Percentiles rank a stretch among this genome's conserved stretches.
These are phyloP conservation scores for Ischnura elegans DNA, from an alignment of 2,888 invertebrate species.

Conservation along the genomic window DNA sequence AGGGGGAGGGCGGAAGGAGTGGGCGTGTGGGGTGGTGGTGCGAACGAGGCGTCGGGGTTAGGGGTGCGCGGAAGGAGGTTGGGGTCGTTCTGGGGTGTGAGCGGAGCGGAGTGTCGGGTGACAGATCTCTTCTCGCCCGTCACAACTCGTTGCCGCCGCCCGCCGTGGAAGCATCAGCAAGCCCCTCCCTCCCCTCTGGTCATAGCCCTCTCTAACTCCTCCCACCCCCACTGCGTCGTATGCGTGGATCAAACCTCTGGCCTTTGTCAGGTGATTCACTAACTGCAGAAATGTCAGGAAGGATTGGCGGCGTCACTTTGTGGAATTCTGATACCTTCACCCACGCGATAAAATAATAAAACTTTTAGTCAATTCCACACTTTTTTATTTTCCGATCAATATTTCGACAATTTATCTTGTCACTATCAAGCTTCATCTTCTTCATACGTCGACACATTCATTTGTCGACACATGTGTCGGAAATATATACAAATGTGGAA, in stretches of 20 bases:
- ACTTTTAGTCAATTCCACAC: too few relatives aligned
- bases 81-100: neutral
- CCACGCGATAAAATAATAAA: too few relatives aligned
- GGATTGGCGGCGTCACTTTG: too few relatives aligned
- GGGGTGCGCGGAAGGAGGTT: constrained; percentile 1
- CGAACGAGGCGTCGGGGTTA: neutral
- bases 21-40: neutral
- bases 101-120: constrained; percentile 15
- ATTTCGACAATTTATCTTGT: too few relatives aligned
- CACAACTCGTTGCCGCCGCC: constrained; percentile 30
- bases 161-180: neutral
- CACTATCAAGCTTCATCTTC: too few relatives aligned
- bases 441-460: too few relatives aligned
- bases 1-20: neutral
- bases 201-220: neutral
- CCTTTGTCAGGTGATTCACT: neutral
- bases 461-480: too few relatives aligned
- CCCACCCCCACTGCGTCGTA: neutral
- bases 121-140: constrained; percentile 35
- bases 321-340: too few relatives aligned
- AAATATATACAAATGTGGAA: too few relatives aligned
- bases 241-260: neutral
- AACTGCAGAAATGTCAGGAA: too few relatives aligned
- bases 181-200: neutral
- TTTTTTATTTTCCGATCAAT: too few relatives aligned